Percentiles rank a stretch among this genome's conserved stretches.
Evolutionary conservation across 2,888 invertebrate genomes (phyloP).

Genomic region (Pammene aurita): DNA sequence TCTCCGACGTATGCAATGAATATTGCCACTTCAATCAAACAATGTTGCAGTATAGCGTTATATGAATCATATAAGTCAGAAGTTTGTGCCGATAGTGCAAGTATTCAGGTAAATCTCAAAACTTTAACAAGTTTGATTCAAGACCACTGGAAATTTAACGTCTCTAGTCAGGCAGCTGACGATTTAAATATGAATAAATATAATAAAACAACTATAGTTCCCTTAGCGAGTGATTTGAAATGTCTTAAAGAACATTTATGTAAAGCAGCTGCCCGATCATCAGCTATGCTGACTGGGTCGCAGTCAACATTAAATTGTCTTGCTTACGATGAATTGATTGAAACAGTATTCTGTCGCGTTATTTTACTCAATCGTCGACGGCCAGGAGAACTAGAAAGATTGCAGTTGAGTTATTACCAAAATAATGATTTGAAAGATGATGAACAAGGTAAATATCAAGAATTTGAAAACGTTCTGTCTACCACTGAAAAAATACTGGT

Average conservation of each 20-base stretch:
- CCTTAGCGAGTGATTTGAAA: conserved; percentile 7
- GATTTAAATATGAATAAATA: conserved; percentile 14
- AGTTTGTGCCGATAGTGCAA: conserved; percentile 8
- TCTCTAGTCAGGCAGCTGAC: conserved; percentile 3
- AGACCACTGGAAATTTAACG: conserved; percentile 5
- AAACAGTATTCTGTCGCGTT: conserved; percentile 13
- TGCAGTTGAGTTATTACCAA: conserved; percentile 6
- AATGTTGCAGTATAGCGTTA: conserved; percentile 11
- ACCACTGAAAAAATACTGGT: neutral
- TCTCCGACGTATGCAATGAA: conserved; percentile 35
- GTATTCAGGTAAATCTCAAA: conserved; percentile 7
- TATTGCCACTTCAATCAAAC: conserved; percentile 20
- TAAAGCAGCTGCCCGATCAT: conserved; percentile 3
- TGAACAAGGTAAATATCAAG: conserved; percentile 7
- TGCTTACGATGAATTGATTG: conserved; percentile 3
- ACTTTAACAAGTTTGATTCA: conserved; percentile 1
- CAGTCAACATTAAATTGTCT: neutral
- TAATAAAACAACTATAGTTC: conserved; percentile 14
- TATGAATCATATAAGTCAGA: conserved; percentile 9
- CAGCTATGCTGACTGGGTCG: conserved; percentile 7
- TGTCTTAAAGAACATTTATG: conserved; percentile 6
- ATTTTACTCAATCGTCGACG: conserved; percentile 1
- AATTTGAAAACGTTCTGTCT: neutral
- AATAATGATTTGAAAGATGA: conserved; percentile 1
- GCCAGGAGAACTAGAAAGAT: conserved; percentile 5